phyloP scores from a whole-genome alignment of 2,797 vertebrate species.

The Forpus xanthops region DNA sequence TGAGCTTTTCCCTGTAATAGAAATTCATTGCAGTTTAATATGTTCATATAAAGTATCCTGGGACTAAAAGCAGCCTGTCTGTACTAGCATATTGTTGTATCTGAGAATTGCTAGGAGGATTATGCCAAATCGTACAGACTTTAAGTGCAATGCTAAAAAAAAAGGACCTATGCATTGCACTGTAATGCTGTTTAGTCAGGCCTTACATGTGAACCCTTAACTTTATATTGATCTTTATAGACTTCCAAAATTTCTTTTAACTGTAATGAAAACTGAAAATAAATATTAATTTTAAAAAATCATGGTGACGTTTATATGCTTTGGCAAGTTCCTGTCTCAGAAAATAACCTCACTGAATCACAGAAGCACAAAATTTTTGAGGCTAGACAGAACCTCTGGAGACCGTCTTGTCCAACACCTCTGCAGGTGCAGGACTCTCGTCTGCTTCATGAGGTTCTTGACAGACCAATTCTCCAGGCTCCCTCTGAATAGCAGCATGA shows the following conservation, averaged over 20 bases:
- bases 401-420: rapidly evolving
- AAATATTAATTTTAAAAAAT: background rate
- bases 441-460: background rate
- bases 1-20: background rate
- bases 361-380: background rate
- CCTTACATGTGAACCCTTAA: background rate
- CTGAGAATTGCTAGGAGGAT: background rate
- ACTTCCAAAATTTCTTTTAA: background rate
- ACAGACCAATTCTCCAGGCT: background rate
- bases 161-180: background rate
- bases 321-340: background rate
- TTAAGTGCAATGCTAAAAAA: too few relatives aligned
- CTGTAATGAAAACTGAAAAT: background rate
- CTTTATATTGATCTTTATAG: background rate
- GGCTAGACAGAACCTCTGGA: background rate
- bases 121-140: background rate
- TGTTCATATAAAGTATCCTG: background rate
- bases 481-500: background rate
- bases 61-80: background rate
- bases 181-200: background rate
- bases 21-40: background rate
- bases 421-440: background rate
- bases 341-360: background rate
- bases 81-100: background rate
- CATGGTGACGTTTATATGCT: rapidly evolving